A percentile compares a stretch with the other conserved stretches of the same genome.
phyloP scores from a whole-genome alignment of 1,140 invertebrate species.

The Bactericera cockerelli region DNA sequence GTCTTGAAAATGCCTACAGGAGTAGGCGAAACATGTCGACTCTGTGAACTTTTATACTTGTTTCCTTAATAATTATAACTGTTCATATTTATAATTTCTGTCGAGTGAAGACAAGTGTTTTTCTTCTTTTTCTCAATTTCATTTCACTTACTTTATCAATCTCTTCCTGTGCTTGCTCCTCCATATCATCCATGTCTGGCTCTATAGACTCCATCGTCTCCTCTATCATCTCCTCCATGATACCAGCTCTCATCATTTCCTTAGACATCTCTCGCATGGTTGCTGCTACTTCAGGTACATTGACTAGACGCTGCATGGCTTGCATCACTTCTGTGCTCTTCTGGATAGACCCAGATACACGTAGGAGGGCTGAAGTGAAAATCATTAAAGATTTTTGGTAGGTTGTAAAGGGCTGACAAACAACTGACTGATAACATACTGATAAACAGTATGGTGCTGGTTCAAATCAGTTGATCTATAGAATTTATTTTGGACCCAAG shows the following conservation, averaged over 20 bases:
- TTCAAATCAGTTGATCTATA: not conserved
- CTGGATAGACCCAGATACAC: constrained; percentile 76
- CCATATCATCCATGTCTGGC: constrained; percentile 78
- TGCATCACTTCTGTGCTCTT: constrained; percentile 96
- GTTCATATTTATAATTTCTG: no score
- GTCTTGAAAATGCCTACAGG: no score
- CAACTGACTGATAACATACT: not conserved
- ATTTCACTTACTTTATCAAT: constrained; percentile 66
- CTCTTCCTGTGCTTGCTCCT: constrained; percentile 83
- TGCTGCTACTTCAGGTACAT: constrained; percentile 80
- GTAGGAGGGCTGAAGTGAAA: constrained; percentile 51
- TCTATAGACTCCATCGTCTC: constrained; percentile 80
- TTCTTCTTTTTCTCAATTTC: no score
- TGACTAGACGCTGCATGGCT: constrained; percentile 82
- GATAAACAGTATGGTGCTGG: no score
- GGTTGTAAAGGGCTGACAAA: not conserved
- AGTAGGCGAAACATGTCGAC: no score
- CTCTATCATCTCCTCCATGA: constrained; percentile 98
- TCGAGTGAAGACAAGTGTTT: no score
- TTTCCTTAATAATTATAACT: no score
- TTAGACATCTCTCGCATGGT: constrained; percentile 96
- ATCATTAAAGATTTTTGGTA: no score
- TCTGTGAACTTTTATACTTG: no score
- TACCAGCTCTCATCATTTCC: constrained; percentile 99
- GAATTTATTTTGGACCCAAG: no score